Evolutionary conservation across 2,113 vertebrate species (phyloP).

Genomic region (Dicerorhinus sumatrensis): DNA sequence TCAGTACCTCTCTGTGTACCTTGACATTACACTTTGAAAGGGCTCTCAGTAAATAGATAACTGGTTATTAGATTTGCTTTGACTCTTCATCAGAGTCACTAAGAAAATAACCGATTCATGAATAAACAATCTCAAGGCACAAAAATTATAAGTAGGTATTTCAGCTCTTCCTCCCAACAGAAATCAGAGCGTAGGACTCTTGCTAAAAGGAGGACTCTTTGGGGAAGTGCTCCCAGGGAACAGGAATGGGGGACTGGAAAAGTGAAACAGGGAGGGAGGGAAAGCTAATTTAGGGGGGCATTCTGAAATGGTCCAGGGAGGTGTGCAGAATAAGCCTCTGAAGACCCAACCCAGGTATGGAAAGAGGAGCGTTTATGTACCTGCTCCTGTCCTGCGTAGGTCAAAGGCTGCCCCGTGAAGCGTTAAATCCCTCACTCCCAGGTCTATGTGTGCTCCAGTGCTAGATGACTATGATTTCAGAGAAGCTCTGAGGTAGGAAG

Average conservation of each 20-base stretch:
- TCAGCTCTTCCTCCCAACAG: not conserved
- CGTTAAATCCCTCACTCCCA: not conserved
- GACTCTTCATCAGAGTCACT: not conserved
- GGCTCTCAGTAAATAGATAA: not conserved
- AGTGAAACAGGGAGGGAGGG: not conserved
- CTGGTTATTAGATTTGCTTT: not conserved
- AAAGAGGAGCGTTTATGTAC: not conserved
- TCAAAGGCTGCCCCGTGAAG: not conserved
- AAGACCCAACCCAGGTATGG: not conserved
- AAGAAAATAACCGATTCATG: not conserved
- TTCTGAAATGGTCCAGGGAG: not conserved
- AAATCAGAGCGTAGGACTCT: not conserved
- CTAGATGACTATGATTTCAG: not conserved
- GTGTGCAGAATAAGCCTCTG: not conserved
- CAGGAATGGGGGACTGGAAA: too few species aligned
- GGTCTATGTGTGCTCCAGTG: not conserved
- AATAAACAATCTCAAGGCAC: not conserved
- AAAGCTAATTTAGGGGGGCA: not conserved
- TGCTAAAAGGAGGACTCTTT: not conserved
- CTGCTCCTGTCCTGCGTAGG: fast-evolving
- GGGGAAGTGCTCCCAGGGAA: not conserved
- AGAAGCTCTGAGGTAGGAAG: not conserved
- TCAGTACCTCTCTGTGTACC: not conserved
- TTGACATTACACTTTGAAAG: not conserved
- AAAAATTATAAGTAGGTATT: not conserved